Evolutionary conservation across 30 jellyfish, hydroid and myxozoan species (phyloP).

Genomic region (Clytia hemisphaerica): DNA sequence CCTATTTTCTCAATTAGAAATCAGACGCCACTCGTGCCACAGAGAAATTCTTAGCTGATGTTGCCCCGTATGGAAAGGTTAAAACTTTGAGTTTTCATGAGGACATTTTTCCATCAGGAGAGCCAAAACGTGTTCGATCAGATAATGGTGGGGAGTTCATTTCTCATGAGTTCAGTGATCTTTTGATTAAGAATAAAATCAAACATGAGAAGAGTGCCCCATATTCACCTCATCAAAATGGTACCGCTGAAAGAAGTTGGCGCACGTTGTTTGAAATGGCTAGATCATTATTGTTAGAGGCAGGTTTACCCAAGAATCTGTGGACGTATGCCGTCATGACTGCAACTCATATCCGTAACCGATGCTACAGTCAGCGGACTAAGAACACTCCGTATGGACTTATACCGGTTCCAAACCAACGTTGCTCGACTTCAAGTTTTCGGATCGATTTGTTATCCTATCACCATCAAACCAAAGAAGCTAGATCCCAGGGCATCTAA

Average conservation of each 20-base stretch:
- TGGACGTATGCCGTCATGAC: slow-evolving; percentile 58
- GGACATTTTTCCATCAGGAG: slow-evolving; percentile 12
- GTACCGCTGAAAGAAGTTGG: slow-evolving; percentile 17
- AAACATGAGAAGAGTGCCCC: background rate
- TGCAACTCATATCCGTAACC: slow-evolving; percentile 40
- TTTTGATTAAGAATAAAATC: slow-evolving; percentile 32
- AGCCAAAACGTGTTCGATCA: slow-evolving; percentile 1
- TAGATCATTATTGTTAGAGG: slow-evolving; percentile 28
- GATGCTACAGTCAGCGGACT: slow-evolving; percentile 26
- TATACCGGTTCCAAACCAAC: no score
- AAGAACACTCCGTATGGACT: slow-evolving; percentile 31
- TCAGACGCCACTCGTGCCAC: slow-evolving; percentile 23
- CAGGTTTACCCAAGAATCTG: slow-evolving; percentile 10
- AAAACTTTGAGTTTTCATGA: background rate
- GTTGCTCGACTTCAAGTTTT: no score
- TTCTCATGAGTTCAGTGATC: slow-evolving; percentile 20
- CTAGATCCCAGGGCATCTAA: slow-evolving; percentile 30
- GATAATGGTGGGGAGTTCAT: slow-evolving; percentile 34
- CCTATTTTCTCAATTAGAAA: slow-evolving; percentile 12
- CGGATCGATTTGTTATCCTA: slow-evolving; percentile 35
- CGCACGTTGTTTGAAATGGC: slow-evolving; percentile 50
- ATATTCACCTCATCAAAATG: slow-evolving; percentile 20
- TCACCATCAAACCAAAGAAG: slow-evolving; percentile 11
- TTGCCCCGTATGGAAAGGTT: slow-evolving; percentile 25
- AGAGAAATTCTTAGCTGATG: slow-evolving; percentile 28